Evolutionary conservation across 2,113 vertebrate genomes (phyloP).

Genomic region (Anhinga rufa): DNA sequence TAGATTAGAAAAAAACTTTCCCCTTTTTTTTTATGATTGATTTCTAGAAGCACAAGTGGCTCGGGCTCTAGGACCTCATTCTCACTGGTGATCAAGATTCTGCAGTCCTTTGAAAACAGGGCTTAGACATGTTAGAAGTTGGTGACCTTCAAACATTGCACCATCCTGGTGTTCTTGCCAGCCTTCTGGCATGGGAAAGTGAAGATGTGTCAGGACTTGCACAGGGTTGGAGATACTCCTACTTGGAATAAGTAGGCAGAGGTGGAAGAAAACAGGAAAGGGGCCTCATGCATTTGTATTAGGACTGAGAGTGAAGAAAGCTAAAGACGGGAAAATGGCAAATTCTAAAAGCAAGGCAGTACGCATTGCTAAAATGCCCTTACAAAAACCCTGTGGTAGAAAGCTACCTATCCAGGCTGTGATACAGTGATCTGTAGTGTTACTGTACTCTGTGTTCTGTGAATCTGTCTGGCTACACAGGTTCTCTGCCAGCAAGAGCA

Average conservation of each 20-base stretch:
- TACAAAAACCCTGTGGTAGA: not conserved
- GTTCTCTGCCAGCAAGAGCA: not conserved
- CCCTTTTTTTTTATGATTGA: not conserved
- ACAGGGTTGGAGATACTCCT: not conserved
- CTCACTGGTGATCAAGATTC: not conserved
- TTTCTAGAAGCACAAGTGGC: not conserved
- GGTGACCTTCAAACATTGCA: not conserved
- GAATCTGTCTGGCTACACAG: not conserved
- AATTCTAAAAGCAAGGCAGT: not conserved
- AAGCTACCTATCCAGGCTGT: not conserved
- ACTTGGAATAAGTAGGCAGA: not conserved
- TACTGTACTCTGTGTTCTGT: not conserved
- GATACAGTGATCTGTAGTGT: not conserved
- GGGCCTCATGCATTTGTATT: not conserved
- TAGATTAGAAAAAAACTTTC: not conserved
- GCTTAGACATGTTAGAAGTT: not conserved
- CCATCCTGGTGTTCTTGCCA: not conserved
- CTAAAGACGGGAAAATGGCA: not conserved
- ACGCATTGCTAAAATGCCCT: not conserved
- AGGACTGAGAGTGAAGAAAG: not conserved
- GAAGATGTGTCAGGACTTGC: not conserved
- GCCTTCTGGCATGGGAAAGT: not conserved
- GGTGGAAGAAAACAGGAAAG: not conserved
- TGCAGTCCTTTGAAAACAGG: not conserved
- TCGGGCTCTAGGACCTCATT: not conserved